Conservation (phyloP, 2,888 invertebrate genomes). For the Caradrina clavipalpis region DNA sequence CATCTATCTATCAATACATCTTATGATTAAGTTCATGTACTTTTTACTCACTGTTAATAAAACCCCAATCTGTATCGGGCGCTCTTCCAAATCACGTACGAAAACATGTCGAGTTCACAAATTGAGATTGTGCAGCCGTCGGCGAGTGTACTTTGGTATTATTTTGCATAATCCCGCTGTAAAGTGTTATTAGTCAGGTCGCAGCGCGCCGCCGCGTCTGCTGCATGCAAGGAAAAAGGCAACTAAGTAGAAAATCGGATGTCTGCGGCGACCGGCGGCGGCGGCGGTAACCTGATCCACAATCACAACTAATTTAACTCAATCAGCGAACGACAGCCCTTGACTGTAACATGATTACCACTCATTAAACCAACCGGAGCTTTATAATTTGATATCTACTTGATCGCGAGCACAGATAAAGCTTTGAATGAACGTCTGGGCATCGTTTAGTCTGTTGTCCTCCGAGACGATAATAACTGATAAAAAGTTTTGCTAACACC, state of each 20-base stretch:
- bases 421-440: slow-evolving; percentile 54
- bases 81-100: slow-evolving; percentile 56
- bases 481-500: slow-evolving; percentile 33
- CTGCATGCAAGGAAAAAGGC: slow-evolving; percentile 53
- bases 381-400: slow-evolving; percentile 66
- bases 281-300: slow-evolving; percentile 78
- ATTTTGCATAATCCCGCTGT: slow-evolving; percentile 57
- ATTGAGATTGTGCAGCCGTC: slow-evolving; percentile 54
- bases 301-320: slow-evolving; percentile 84
- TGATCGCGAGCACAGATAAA: slow-evolving; percentile 59
- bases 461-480: slow-evolving; percentile 44
- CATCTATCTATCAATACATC: slow-evolving; percentile 15
- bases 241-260: slow-evolving; percentile 70
- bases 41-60: slow-evolving; percentile 43
- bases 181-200: slow-evolving; percentile 55
- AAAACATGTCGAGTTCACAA: slow-evolving; percentile 51
- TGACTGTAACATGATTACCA: slow-evolving; percentile 70
- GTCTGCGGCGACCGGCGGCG: slow-evolving; percentile 63
- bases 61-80: slow-evolving; percentile 39
- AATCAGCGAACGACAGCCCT: slow-evolving; percentile 75
- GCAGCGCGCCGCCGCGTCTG: slow-evolving; percentile 70
- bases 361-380: slow-evolving; percentile 69
- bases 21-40: not conserved
- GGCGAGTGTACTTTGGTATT: slow-evolving; percentile 37
- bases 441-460: slow-evolving; percentile 31